phyloP scores from a whole-genome alignment of 2,797 vertebrate genomes.

The Lithobates pipiens region DNA sequence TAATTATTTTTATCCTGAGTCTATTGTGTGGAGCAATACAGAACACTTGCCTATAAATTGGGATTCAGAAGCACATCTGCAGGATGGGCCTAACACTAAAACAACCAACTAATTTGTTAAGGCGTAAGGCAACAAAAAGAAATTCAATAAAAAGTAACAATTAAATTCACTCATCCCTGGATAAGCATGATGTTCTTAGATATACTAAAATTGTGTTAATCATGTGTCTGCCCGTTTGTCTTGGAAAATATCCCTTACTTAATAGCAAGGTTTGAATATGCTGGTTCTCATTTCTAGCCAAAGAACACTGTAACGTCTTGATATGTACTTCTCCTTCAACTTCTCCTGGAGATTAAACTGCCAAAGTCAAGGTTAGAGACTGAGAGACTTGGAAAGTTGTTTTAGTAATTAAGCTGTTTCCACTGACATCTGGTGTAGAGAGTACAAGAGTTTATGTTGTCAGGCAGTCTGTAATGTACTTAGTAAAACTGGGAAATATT shows the following conservation, averaged over 20 bases:
- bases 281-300: conserved; percentile 29
- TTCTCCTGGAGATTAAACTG: conserved; percentile 1
- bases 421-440: conserved; percentile 1
- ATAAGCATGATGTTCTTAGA: conserved; percentile 23
- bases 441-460: conserved; percentile 9
- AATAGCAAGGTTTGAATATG: conserved; percentile 28
- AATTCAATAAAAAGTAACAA: not conserved
- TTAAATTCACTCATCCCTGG: conserved; percentile 13
- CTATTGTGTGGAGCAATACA: not conserved
- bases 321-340: conserved; percentile 20
- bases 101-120: not conserved
- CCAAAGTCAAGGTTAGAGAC: conserved; percentile 39
- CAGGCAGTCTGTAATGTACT: not conserved
- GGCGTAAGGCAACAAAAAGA: not conserved
- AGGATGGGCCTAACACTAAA: not conserved
- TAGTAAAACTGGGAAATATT: not conserved
- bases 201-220: conserved; percentile 15
- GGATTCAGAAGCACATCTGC: not conserved
- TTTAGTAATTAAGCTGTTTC: conserved; percentile 32
- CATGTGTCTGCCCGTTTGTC: conserved; percentile 6
- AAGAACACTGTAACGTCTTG: conserved; percentile 33
- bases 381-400: conserved; percentile 35
- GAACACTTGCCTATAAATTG: not conserved
- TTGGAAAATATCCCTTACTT: conserved; percentile 17
- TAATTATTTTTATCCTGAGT: not conserved